These are phyloP conservation scores for Ursus arctos DNA, from an alignment of 2,113 vertebrate genomes.

Conservation along the genomic window DNA sequence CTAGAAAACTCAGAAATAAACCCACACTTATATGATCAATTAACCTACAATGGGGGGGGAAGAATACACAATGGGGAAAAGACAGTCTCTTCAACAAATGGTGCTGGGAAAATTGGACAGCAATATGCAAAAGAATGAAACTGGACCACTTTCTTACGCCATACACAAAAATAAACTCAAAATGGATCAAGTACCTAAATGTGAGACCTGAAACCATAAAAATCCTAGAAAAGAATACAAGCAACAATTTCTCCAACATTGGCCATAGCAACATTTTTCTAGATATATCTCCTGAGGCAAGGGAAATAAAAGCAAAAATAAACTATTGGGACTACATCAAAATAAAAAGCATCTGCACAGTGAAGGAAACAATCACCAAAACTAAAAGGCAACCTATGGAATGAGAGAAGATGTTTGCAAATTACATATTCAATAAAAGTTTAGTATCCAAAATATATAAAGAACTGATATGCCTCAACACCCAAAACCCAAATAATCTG, in stretches of 20 bases:
- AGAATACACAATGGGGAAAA: not conserved
- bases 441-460: not conserved
- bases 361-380: not conserved
- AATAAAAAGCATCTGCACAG: not conserved
- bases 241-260: not conserved
- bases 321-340: not conserved
- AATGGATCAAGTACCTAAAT: not conserved
- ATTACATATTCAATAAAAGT: not conserved
- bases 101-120: not conserved
- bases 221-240: not conserved
- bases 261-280: not conserved
- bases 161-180: not conserved
- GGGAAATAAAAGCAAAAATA: not conserved
- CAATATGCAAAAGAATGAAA: not conserved
- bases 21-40: not conserved
- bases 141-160: not conserved
- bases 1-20: not conserved
- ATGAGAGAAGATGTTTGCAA: not conserved
- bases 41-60: not conserved
- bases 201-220: not conserved
- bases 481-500: not conserved
- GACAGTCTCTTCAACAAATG: not conserved
- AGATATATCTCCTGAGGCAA: not conserved
- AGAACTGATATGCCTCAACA: not conserved
- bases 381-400: not conserved